Evolutionary conservation across 2,797 vertebrate genomes (phyloP).

Genomic region (Dermochelys coriacea): DNA sequence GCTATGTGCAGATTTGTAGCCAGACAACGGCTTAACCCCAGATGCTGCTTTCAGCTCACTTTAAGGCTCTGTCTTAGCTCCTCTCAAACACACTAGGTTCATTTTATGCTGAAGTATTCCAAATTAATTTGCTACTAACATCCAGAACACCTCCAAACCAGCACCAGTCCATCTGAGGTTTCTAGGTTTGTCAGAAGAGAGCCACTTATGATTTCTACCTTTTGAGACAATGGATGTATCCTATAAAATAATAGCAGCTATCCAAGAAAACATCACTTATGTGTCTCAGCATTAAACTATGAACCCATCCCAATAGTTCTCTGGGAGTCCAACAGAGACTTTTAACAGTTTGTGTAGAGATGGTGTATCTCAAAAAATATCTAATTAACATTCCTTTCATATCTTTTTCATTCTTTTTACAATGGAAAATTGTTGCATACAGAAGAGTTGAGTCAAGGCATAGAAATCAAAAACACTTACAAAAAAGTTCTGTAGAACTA

Average conservation of each 20-base stretch:
- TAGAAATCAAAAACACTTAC: neutral
- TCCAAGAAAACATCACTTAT: neutral
- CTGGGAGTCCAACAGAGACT: neutral
- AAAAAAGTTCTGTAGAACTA: neutral
- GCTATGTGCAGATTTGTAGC: neutral
- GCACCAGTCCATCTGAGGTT: too few relatives aligned
- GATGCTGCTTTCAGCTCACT: neutral
- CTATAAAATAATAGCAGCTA: neutral
- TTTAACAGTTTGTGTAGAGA: neutral
- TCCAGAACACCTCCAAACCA: neutral
- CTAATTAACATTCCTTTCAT: neutral
- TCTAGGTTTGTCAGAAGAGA: too few relatives aligned
- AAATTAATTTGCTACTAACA: neutral
- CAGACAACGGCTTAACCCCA: neutral
- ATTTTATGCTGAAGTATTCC: neutral
- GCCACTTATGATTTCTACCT: neutral
- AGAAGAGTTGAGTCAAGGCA: neutral
- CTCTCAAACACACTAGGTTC: neutral
- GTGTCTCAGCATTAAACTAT: neutral
- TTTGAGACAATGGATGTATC: neutral
- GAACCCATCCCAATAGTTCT: neutral
- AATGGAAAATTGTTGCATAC: neutral
- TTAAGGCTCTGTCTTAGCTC: neutral
- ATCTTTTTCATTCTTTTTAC: neutral
- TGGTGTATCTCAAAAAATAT: neutral